A percentile compares a stretch with the other conserved stretches of the same genome.
Evolutionary conservation across 2,888 invertebrate genomes (phyloP).

Genomic region (Microctonus aethiopoides): DNA sequence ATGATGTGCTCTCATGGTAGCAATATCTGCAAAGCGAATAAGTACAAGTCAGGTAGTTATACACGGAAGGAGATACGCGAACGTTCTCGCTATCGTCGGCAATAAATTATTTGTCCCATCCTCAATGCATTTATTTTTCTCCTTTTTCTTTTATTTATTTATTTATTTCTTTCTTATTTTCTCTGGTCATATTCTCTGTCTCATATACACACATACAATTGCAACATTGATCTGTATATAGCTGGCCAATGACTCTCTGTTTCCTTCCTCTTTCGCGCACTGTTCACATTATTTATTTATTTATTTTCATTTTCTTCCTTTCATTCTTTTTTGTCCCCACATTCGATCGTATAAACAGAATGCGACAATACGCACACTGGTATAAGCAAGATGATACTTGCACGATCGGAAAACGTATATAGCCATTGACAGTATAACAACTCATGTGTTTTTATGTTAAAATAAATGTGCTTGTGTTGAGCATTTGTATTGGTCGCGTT

Average conservation of each 20-base stretch:
- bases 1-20: constrained; percentile 33
- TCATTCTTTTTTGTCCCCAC: constrained; percentile 46
- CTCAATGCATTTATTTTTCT: constrained; percentile 23
- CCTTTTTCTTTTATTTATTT: constrained; percentile 27
- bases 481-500: background rate
- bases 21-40: background rate
- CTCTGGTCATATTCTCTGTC: constrained; percentile 32
- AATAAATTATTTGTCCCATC: constrained; percentile 55
- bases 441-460: background rate
- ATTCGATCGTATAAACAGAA: constrained; percentile 35
- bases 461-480: background rate
- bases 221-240: background rate
- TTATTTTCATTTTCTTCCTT: constrained; percentile 6
- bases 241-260: constrained; percentile 16
- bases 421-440: background rate
- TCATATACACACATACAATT: background rate
- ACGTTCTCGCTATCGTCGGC: constrained; percentile 49
- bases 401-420: background rate
- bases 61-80: constrained; percentile 56
- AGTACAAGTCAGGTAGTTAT: constrained; percentile 35
- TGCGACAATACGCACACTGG: background rate
- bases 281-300: constrained; percentile 2
- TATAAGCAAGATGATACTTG: background rate
- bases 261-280: constrained; percentile 19
- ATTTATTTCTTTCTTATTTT: constrained; percentile 40